Evolutionary conservation across 2,888 invertebrate genomes (phyloP), one percentile per base, ranked within the genome.

Genomic region (Nemoura dubitans): DNA sequence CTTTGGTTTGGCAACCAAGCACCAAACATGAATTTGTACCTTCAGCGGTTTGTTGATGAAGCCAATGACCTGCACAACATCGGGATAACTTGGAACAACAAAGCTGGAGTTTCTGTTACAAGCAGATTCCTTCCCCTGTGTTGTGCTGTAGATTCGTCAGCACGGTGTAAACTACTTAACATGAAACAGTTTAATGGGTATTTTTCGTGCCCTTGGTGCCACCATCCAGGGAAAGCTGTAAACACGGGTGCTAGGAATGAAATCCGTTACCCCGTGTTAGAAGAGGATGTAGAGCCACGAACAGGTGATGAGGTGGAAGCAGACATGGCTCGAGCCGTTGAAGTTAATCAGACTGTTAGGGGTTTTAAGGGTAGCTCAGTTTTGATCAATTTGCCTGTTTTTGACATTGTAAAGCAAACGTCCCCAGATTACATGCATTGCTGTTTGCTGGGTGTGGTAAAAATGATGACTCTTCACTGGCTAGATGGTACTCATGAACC

Each of bases 151-250:
- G 76, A 76, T 16, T 76, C 76, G 6, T 76, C 76, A 25, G 76
- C 76, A 26, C 76, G 21, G 3, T 76, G 76, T 16, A 76, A 76
- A 16, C 76, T 76, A 7, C 26, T 76, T n/a, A 76, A 76, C 76
- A 76, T 80, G n/a, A n/a, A n/a, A n/a, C n/a, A n/a, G n/a, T n/a
- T n/a, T n/a, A n/a, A n/a, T n/a, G n/a, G n/a, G n/a, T n/a, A 27
- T 28, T 80, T 26, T 80, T 80, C 80, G 3, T 80, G 80, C 29
- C 80, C 80, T 80, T 80, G 80, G 7, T 80, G 80, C 29, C 27
- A 27, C 16, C 80, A 80, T 80, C 80, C 80, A 26, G 80, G 80
- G 3, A 80, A 28, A 26, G 7, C 80, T 6, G 80, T 80, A 6
- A 5, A 80, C 16, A 80, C 80, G 16, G 80, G 27, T 3, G 27